Evolutionary conservation across 1,140 invertebrate species (phyloP), one percentile per base, ranked within the genome.

Genomic region (Drosophila jambulina): DNA sequence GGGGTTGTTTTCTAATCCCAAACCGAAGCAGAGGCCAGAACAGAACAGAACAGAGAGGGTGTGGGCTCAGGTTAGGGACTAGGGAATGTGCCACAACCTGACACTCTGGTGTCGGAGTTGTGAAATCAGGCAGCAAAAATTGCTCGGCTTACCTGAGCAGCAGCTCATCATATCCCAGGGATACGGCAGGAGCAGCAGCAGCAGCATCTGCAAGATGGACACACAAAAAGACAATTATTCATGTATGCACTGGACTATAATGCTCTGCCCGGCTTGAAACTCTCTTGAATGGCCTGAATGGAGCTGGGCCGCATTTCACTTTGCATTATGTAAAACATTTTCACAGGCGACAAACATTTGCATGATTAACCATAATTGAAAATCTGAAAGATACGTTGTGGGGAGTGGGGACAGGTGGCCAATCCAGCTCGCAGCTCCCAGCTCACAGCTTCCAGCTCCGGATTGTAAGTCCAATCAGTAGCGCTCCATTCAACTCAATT

Each of bases 291-390:
- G 82, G 46, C 62, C 40, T 60, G 56, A 64, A 42, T 64, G n/a
- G 53, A 43, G 57, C 36, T 48, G 68, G 38, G 36, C 53, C 53
- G 60, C 83, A 83, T 84, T 88, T 87, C 84, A 90, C 80, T 90
- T 88, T 87, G 84, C 84, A 87, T 87, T 87, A 87, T 90, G 84
- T 90, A 87, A 87, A 87, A 78, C 84, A 90, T 90, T 88, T 84
- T 80, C 85, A 69, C 69, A 87, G 84, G 84, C 84, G 84, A 88
- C 84, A 87, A 87, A 88, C 85, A 87, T 87, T 87, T 87, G 85
- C 84, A 87, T 87, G 84, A 87, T 87, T 87, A 90, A 87, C 85
- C 84, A 90, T 87, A 90, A 87, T 87, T 87, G 85, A 87, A 87
- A 87, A 88, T 84, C 65, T 74, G 68, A 80, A 83, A 88, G 80